Evolutionary conservation across 2,113 vertebrate genomes (phyloP), one percentile per base, ranked within the genome.

Genomic region (Anser brachyrhynchus): DNA sequence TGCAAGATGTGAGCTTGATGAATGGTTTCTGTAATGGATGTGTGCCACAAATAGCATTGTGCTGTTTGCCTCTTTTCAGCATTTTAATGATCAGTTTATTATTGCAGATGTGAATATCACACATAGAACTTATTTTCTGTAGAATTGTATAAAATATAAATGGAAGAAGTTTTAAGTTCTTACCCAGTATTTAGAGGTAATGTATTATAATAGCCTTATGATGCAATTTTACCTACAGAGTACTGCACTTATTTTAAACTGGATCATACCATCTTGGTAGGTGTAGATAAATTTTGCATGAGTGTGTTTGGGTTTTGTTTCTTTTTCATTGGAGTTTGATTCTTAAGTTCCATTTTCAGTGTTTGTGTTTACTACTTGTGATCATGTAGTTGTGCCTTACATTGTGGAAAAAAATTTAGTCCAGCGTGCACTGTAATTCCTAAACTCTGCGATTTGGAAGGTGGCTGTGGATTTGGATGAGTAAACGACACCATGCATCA

Each of bases 301-400:
- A 93, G 79, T 95, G 86, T 97, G 57, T 71, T 92, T 90, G 46
- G 46, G 6, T 74, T 95, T 80, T 88, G 54, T 41, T 82, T 94
- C 97, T 97, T 97, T 95, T 82, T 95, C 92, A 81, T 95, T 93
- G 57, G 81, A 76, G 26, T 85, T 95, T 28, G 59, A 65, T 94
- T 90, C 79, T 95, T 95, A 89, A 90, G 93, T 98, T 97, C 93
- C 97, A 3, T 87, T 97, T 96, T 97, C 85, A 95, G 84, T 98
- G 97, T 95, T 87, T 97, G 93, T 97, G 90, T 97, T 97, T 97
- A 97, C 95, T 97, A 94, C 78, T 97, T 97, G 98, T 98, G 97
- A 97, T 98, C 96, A 97, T 98, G 98, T 98, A 98, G 97, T 98
- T 97, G 98, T 99, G 99, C 98, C 99, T 99, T 98, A 99, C 95